phyloP scores from a whole-genome alignment of 1,140 invertebrate species.

The Danaus plexippus region DNA sequence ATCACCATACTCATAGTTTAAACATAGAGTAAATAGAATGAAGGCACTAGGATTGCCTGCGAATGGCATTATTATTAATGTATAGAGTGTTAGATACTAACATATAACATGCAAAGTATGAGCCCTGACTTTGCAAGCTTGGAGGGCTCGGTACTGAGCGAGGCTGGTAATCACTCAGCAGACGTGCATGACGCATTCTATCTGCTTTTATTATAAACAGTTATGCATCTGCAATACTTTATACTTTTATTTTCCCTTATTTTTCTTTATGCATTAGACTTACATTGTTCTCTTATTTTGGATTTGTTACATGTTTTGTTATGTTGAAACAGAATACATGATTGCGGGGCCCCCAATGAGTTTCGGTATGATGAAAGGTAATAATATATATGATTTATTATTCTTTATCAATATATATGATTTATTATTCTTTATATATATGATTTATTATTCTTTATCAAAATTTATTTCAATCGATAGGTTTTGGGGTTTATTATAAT shows the following conservation, averaged over 20 bases:
- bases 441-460: conserved; percentile 24
- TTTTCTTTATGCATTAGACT: conserved; percentile 51
- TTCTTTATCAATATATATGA: conserved; percentile 47
- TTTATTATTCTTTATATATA: conserved; percentile 42
- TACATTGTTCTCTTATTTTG: conserved; percentile 57
- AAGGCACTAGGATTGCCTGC: conserved; percentile 31
- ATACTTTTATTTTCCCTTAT: conserved; percentile 44
- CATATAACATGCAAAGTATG: conserved; percentile 50
- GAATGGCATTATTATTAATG: conserved; percentile 26
- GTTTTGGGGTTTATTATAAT: conserved; percentile 42
- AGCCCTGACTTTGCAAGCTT: conserved; percentile 46
- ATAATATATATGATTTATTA: conserved; percentile 54
- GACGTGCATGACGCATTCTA: conserved; percentile 59
- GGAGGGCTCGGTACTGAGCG: conserved; percentile 41
- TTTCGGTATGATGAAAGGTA: conserved; percentile 86
- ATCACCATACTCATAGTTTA: conserved; percentile 9
- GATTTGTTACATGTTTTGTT: conserved; percentile 78
- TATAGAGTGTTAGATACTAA: conserved; percentile 64
- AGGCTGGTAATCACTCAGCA: conserved; percentile 55
- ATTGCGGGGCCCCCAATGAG: conserved; percentile 80
- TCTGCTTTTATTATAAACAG: conserved; percentile 47
- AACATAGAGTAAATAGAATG: conserved; percentile 20
- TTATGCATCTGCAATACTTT: conserved; percentile 58
- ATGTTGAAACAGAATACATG: conserved; percentile 79
- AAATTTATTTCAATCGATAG: conserved; percentile 59